These are phyloP conservation scores for Danaus melanippus DNA, from an alignment of 1,140 invertebrate genomes.

Conservation along the genomic window DNA sequence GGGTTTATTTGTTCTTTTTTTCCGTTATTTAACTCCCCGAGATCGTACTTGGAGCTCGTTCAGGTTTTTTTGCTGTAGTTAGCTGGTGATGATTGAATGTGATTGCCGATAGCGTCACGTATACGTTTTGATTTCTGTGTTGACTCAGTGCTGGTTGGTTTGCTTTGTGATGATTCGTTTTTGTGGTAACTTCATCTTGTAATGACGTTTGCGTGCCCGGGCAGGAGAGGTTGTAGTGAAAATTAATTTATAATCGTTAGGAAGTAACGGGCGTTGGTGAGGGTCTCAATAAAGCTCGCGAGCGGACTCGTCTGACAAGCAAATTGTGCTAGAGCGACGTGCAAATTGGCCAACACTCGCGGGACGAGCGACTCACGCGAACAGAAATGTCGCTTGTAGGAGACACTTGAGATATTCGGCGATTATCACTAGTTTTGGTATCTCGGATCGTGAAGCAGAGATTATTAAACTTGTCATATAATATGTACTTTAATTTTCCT, in stretches of 20 bases:
- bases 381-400: slow-evolving; percentile 17
- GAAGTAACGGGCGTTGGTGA: slow-evolving; percentile 34
- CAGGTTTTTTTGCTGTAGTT: slow-evolving; percentile 56
- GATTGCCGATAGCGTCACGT: slow-evolving; percentile 48
- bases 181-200: slow-evolving; percentile 22
- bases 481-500: no score
- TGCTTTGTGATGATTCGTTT: slow-evolving; percentile 42
- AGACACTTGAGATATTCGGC: no score
- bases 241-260: slow-evolving; percentile 54
- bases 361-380: slow-evolving; percentile 15
- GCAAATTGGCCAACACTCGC: slow-evolving; percentile 50
- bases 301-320: slow-evolving; percentile 45
- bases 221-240: slow-evolving; percentile 29
- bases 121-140: slow-evolving; percentile 34
- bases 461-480: no score
- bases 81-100: slow-evolving; percentile 64
- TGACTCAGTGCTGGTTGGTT: slow-evolving; percentile 37
- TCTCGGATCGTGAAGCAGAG: no score
- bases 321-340: slow-evolving; percentile 51
- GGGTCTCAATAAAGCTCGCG: slow-evolving; percentile 44
- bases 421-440: no score
- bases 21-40: slow-evolving; percentile 65
- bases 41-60: slow-evolving; percentile 46
- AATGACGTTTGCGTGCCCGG: slow-evolving; percentile 14
- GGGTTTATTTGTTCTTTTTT: slow-evolving; percentile 69